Evolutionary conservation across 30 jellyfish, hydroid and myxozoan genomes (phyloP), one percentile per base, ranked within the genome.

Genomic region (Aurelia aurita): DNA sequence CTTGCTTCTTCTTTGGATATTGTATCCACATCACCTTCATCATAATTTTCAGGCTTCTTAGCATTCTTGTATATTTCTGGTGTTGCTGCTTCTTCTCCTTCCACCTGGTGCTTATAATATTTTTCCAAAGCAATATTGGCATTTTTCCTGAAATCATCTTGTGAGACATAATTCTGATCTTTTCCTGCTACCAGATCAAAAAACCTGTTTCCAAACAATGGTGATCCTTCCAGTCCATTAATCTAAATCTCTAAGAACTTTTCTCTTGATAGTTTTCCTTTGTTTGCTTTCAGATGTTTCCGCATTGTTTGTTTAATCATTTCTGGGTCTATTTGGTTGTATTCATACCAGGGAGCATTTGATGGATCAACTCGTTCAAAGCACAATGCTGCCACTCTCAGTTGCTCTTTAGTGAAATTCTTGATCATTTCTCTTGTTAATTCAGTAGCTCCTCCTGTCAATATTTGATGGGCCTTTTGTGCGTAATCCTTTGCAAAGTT

Each of bases 351-450:
- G 43, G 74, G 81, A 22, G 95, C 87, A 86, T 86, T 86, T 9
- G 87, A 72, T 27, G 95, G 95, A 49, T 86, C 89, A 45, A 74
- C 89, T 18, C 88, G 44, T 43, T 73, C 95, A 66, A 73, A 86
- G 35, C 87, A 66, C 84, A 66, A 31, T 9, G 95, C 89, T 9
- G 87, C 84, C 27, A 73, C 74, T 62, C 95, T 61, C 70, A 86
- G 72, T 49, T 73, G 49, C 72, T 73, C 68, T 45, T 86, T 86
- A 6, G 81, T 13, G 20, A 86, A 57, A 6, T 49, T 32, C 45
- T 21, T 21, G 29, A 86, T 86, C 80, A 66, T 75, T 15, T 74
- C 89, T 61, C 76, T 53, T 22, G 87, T 68, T 27, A 86, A 34
- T 4, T 47, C 89, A 1, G 53, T 85, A 5, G 29, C 59, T 19